Conservation (phyloP, 2,797 vertebrate genomes). For the Xiphorhynchus erythropygius region DNA sequence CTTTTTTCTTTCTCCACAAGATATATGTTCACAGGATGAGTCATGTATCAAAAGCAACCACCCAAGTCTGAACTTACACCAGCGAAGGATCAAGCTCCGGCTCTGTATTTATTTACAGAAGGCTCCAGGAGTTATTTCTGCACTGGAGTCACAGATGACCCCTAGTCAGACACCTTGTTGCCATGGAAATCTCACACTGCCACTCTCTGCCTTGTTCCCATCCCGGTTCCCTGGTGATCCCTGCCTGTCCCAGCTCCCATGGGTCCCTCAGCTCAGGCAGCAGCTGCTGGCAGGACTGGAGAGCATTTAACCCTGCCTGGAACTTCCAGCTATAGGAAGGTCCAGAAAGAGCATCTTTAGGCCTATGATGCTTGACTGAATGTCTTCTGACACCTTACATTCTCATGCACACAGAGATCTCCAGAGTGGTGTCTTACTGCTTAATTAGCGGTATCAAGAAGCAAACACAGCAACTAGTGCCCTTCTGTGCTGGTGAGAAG, state of each 20-base stretch:
- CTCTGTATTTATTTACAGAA: constrained; percentile 29
- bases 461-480: not conserved
- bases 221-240: not conserved
- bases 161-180: constrained; percentile 4
- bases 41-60: constrained; percentile 10
- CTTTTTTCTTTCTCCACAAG: not conserved
- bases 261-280: not conserved
- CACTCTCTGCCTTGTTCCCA: not conserved
- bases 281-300: not conserved
- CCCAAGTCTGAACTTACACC: not conserved
- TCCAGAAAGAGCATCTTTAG: not conserved
- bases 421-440: not conserved
- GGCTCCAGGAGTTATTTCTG: constrained; percentile 28
- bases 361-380: not conserved
- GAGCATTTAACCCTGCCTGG: not conserved
- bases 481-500: not conserved
- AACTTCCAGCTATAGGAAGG: not conserved
- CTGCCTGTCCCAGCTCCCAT: not conserved
- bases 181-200: constrained; percentile 30
- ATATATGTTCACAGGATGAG: constrained; percentile 6
- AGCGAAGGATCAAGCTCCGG: constrained; percentile 4
- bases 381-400: not conserved
- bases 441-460: not conserved
- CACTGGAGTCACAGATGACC: constrained; percentile 6
- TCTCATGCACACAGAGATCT: not conserved